Conservation (phyloP, 1,140 invertebrate species). For the Apis dorsata region DNA sequence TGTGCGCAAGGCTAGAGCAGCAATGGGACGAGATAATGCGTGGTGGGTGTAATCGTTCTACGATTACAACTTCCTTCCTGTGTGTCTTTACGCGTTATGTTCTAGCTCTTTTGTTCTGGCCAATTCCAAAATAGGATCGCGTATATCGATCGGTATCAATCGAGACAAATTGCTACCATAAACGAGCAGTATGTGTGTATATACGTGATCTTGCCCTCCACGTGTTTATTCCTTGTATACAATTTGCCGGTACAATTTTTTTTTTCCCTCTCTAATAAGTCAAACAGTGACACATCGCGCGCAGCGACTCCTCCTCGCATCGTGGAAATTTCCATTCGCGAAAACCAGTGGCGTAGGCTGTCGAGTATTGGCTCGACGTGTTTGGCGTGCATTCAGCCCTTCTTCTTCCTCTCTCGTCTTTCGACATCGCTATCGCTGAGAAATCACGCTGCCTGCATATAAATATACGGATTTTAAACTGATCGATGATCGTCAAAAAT, state of each 20-base stretch:
- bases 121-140: not conserved
- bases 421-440: not conserved
- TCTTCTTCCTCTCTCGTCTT: not conserved
- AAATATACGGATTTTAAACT: not conserved
- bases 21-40: not conserved
- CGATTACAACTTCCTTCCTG: constrained; percentile 1
- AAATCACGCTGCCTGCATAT: not conserved
- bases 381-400: not conserved
- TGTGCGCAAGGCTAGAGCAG: not conserved
- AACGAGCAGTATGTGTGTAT: not conserved
- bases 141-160: no score
- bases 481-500: no score
- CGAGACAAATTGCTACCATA: not conserved
- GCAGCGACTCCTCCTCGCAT: constrained; percentile 45
- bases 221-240: not conserved
- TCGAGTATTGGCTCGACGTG: not conserved
- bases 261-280: constrained; percentile 61
- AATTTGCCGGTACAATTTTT: constrained; percentile 60
- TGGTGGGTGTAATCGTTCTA: constrained; percentile 21
- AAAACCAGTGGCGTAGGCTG: constrained; percentile 70
- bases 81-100: not conserved
- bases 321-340: constrained; percentile 74
- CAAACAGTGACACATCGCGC: constrained; percentile 58
- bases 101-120: not conserved
- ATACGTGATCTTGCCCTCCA: not conserved